Percentiles rank a stretch among this genome's conserved stretches.
Conservation (phyloP, 2,888 invertebrate genomes). For the Gerosis bhagava region DNA sequence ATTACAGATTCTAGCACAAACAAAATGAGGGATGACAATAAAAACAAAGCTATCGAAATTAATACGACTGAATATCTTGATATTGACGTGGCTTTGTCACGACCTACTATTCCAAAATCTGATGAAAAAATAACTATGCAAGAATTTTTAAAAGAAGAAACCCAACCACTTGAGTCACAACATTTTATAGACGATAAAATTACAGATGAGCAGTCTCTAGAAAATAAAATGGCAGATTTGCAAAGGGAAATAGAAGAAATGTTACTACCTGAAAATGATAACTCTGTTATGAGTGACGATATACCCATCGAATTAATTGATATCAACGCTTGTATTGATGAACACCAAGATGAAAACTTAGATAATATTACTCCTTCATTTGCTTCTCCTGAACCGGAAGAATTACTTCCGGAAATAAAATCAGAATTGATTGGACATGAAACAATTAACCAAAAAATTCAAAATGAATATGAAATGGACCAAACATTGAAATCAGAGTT, state of each 20-base stretch:
- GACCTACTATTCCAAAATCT: neutral
- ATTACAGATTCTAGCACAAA: too few relatives aligned
- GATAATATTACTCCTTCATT: conserved; percentile 60
- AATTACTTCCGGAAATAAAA: conserved; percentile 25
- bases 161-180: conserved; percentile 29
- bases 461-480: conserved; percentile 29
- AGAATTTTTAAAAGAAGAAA: conserved; percentile 40
- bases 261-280: conserved; percentile 71
- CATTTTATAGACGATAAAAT: conserved; percentile 41
- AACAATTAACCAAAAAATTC: too few relatives aligned
- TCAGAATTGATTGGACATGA: conserved; percentile 6
- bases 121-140: conserved; percentile 24
- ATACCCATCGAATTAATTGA: conserved; percentile 59
- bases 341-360: conserved; percentile 56
- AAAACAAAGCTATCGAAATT: neutral
- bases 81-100: neutral
- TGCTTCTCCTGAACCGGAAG: conserved; percentile 62
- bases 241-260: conserved; percentile 77
- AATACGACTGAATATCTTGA: too few relatives aligned
- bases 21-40: too few relatives aligned
- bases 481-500: too few relatives aligned
- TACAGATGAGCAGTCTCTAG: conserved; percentile 66
- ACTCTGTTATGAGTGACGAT: conserved; percentile 59
- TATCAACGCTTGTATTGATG: conserved; percentile 46
- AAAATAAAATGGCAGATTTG: conserved; percentile 74